A percentile compares a stretch with the other conserved stretches of the same genome.
Conservation (phyloP, 2,888 invertebrate species). For the Lordiphosa andalusiaca region DNA sequence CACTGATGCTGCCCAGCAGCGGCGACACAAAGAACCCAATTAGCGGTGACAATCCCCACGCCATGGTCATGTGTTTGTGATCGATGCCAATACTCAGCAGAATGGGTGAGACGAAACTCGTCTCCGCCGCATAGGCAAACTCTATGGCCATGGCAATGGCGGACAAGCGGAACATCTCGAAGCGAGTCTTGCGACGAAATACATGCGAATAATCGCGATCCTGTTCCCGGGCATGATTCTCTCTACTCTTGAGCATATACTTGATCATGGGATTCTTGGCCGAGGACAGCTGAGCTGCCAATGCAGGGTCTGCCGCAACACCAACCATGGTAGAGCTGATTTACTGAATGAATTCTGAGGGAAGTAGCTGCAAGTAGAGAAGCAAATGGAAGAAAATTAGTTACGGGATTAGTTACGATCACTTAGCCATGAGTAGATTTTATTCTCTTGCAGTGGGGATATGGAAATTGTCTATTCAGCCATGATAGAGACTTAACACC, state of each 20-base stretch:
- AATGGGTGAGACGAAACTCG: conserved; percentile 85
- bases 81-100: conserved; percentile 84
- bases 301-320: conserved; percentile 57
- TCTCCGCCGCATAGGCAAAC: conserved; percentile 85
- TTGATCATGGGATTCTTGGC: conserved; percentile 78
- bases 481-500: no score
- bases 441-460: no score
- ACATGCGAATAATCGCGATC: conserved; percentile 80
- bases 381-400: no score
- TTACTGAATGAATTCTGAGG: background rate
- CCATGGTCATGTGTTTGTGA: conserved; percentile 83
- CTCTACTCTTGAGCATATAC: conserved; percentile 78
- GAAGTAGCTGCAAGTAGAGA: background rate
- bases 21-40: conserved; percentile 80
- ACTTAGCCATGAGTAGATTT: no score
- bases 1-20: conserved; percentile 83
- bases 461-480: no score
- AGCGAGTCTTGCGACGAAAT: conserved; percentile 77
- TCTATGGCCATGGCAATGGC: conserved; percentile 82
- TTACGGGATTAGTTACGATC: no score
- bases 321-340: conserved; percentile 74
- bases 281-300: conserved; percentile 62
- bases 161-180: conserved; percentile 78
- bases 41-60: conserved; percentile 80
- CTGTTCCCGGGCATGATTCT: conserved; percentile 78